Evolutionary conservation across 1,140 invertebrate genomes (phyloP), one percentile per base, ranked within the genome.

Genomic region (Kradibia gibbosae): DNA sequence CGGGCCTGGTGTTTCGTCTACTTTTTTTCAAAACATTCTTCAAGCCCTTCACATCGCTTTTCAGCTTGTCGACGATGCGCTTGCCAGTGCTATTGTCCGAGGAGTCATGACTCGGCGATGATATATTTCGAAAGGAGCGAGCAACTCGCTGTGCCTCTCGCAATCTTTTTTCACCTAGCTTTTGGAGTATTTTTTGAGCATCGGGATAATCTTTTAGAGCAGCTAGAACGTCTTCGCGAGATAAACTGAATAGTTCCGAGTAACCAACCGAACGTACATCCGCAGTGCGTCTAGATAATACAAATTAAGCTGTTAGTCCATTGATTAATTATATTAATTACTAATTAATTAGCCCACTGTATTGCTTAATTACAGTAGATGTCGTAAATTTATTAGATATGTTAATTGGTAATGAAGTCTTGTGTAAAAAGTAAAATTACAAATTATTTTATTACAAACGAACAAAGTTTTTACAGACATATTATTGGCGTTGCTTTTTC

Each of bases 161-260:
- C n/a, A 98, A 90, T 0, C 97, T 92, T 86, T 97, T 97, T 36
- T 96, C 92, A 0, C 97, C 97, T 3, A 98, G 92, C 22, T 94
- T 96, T 87, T 97, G 96, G 3, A 98, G 91, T 74, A 98, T 97
- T 87, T 98, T 97, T 91, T 99, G 96, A 0, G 98, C 98, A 89
- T 99, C 97, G 0, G 98, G 98, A 86, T 99, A 98, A 88, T 99
- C 98, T 89, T 98, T 98, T 94, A 99, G 97, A 3, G 98, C 98
- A 0, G 95, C 94, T 15, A 99, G 88, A 0, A 99, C 97, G 87
- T 99, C 98, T 90, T 99, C 97, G n/a, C 97, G 93, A 0, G 97
- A 98, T 0, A 99, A 90, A 53, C 97, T 98, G 90, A 99, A 99
- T 3, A 99, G 92, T 88, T 99, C 98, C 0, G 97, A 97, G 86